A percentile compares a stretch with the other conserved stretches of the same genome.
Evolutionary conservation across 1,140 invertebrate species (phyloP).

Genomic region (Latrodectus geometricus): DNA sequence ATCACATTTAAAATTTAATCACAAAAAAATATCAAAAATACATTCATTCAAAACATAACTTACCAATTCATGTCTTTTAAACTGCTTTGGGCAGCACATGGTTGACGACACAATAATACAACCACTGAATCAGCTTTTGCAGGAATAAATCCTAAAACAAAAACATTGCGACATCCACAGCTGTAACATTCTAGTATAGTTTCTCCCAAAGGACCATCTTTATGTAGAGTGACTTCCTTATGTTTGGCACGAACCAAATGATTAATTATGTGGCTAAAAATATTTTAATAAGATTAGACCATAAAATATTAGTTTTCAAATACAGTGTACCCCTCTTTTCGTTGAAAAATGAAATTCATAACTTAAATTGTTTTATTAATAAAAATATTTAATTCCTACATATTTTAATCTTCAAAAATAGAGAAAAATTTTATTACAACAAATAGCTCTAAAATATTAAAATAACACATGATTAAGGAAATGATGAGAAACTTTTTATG

Average conservation of each 20-base stretch:
- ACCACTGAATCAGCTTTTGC: conserved; percentile 99
- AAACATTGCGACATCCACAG: conserved; percentile 97
- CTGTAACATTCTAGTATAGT: conserved; percentile 98
- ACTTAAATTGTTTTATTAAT: too few species aligned
- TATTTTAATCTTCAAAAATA: too few species aligned
- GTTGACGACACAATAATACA: conserved; percentile 96
- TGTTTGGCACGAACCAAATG: conserved; percentile 98
- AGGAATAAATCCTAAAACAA: conserved; percentile 98
- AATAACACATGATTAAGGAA: too few species aligned
- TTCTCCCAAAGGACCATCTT: conserved; percentile 96
- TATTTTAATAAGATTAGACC: background rate
- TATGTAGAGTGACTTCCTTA: conserved; percentile 98
- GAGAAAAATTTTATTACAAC: too few species aligned
- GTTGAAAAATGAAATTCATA: background rate
- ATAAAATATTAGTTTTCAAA: background rate
- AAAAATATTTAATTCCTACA: too few species aligned
- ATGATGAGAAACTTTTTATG: too few species aligned
- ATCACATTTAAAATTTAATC: background rate
- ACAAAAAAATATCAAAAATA: background rate
- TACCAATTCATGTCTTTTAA: conserved; percentile 97
- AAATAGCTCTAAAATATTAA: too few species aligned
- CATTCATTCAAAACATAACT: conserved; percentile 54
- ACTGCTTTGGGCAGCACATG: conserved; percentile 96
- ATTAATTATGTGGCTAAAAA: conserved; percentile 93
- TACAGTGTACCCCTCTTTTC: background rate